Evolutionary conservation across 1,140 invertebrate genomes (phyloP).

Genomic region (Harlomillsia oculata): DNA sequence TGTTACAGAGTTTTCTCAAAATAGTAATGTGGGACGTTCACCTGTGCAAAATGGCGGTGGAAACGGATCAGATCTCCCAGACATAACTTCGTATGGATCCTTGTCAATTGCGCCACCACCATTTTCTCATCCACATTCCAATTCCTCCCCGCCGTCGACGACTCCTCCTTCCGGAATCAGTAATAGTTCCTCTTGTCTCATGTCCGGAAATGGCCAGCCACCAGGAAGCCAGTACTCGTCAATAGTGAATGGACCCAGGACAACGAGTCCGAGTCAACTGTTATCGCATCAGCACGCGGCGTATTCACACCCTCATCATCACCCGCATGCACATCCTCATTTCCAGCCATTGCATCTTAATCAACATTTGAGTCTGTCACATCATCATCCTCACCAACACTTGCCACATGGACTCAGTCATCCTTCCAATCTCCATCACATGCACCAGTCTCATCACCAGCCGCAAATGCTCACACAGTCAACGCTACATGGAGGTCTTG

Average conservation of each 20-base stretch:
- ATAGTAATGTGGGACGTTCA: too few species aligned
- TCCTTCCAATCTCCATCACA: constrained; percentile 18
- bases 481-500: not conserved
- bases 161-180: too few species aligned
- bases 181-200: constrained; percentile 21
- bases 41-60: too few species aligned
- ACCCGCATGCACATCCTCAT: constrained; percentile 27
- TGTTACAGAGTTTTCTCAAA: too few species aligned
- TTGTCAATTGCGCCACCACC: too few species aligned
- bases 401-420: constrained; percentile 17
- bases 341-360: constrained; percentile 3
- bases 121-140: not conserved
- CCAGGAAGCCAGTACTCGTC: not conserved
- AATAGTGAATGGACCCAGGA: not conserved
- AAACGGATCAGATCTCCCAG: too few species aligned
- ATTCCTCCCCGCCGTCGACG: not conserved
- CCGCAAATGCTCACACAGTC: constrained; percentile 8
- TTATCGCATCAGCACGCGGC: not conserved
- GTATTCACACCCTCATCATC: constrained; percentile 4
- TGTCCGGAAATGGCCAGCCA: constrained; percentile 5
- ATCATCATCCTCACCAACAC: constrained; percentile 15
- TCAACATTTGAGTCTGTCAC: constrained; percentile 3
- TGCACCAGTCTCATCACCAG: constrained; percentile 8
- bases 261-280: not conserved
- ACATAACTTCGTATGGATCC: too few species aligned